Evolutionary conservation across 2,888 invertebrate species (phyloP).

Genomic region (Cartodere bifasciata): DNA sequence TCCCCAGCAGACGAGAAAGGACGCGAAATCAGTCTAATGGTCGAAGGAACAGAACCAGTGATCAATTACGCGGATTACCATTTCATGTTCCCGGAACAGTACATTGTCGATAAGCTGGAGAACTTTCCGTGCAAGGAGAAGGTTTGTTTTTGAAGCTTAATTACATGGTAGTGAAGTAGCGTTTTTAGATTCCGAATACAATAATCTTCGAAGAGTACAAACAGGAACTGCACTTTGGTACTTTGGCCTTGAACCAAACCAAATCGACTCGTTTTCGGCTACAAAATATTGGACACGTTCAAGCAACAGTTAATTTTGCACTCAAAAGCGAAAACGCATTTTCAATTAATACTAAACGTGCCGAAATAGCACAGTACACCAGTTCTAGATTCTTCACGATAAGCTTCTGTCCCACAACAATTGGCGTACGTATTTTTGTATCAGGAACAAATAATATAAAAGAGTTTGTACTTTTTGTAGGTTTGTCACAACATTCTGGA

Average conservation of each 20-base stretch:
- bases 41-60: conserved; percentile 43
- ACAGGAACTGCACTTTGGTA: conserved; percentile 31
- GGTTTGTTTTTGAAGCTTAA: conserved; percentile 19
- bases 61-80: conserved; percentile 44
- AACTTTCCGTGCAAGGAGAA: conserved; percentile 40
- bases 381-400: conserved; percentile 27
- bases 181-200: not conserved
- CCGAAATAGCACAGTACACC: conserved; percentile 30
- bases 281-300: conserved; percentile 32
- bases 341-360: conserved; percentile 23
- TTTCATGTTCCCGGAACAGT: conserved; percentile 46
- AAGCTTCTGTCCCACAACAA: conserved; percentile 32
- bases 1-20: conserved; percentile 39
- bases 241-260: conserved; percentile 28
- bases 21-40: conserved; percentile 37
- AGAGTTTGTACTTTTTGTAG: conserved; percentile 1
- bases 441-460: not conserved
- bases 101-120: conserved; percentile 39
- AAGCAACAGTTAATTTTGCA: conserved; percentile 23
- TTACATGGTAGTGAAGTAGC: not conserved
- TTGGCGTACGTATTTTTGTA: conserved; percentile 26
- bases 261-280: conserved; percentile 28
- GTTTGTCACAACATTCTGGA: conserved; percentile 6
- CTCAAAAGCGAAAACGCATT: conserved; percentile 25
- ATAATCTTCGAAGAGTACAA: conserved; percentile 30